Conservation (phyloP, 1,140 invertebrate species). For the Tetramorium alpestre region DNA sequence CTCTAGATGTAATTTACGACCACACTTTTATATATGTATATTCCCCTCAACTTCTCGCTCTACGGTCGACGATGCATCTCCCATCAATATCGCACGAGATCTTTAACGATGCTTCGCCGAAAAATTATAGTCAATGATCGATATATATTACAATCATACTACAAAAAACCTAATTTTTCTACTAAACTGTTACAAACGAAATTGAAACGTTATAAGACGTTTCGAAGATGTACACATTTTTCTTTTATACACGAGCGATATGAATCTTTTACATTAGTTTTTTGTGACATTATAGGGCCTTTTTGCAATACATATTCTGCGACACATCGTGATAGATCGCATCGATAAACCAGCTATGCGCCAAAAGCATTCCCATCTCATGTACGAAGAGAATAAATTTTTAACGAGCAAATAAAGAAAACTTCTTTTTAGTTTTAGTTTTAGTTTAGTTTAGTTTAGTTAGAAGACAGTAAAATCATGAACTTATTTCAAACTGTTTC, state of each 20-base stretch:
- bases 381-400: not conserved
- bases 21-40: conserved; percentile 46
- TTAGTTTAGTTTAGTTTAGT: too few species aligned
- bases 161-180: not conserved
- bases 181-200: not conserved
- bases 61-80: conserved; percentile 7
- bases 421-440: not conserved
- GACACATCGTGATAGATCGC: conserved; percentile 48
- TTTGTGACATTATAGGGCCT: not conserved
- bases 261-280: not conserved
- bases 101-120: conserved; percentile 28
- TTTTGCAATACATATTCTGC: conserved; percentile 5
- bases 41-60: conserved; percentile 13
- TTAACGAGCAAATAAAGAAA: not conserved
- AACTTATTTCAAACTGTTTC: not conserved
- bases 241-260: not conserved
- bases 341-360: not conserved
- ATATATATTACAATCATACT: not conserved
- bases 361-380: conserved; percentile 15
- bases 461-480: not conserved
- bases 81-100: conserved; percentile 13
- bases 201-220: not conserved
- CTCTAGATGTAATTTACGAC: conserved; percentile 59
- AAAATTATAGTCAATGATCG: not conserved
- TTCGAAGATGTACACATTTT: not conserved